Evolutionary conservation across 2,113 vertebrate species (phyloP), one percentile per base, ranked within the genome.

Genomic region (Colistium nudipinnis): DNA sequence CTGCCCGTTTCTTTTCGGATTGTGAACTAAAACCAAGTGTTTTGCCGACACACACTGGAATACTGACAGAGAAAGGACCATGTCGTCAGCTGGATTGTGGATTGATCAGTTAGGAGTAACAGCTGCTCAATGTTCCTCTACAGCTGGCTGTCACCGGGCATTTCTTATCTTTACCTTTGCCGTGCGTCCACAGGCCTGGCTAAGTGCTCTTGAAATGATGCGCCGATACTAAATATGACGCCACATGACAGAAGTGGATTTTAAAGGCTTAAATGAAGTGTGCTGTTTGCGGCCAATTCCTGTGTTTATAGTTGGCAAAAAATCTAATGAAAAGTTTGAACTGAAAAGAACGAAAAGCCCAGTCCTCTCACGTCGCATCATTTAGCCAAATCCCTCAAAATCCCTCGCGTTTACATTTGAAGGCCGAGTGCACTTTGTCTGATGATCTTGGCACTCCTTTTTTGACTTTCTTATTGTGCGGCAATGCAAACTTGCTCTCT

Each of bases 61-160:
- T 35, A 39, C 51, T 56, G 41, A 74, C 28, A 57, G 56, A 60
- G 47, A 17, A 51, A 85, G 83, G 49, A n/a, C n/a, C n/a, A n/a
- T 72, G 70, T 51, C 12, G 47, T 57, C 25, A 47, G 60, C 68
- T 59, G 44, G 82, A 61, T 57, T 45, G 11, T n/a, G 0, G 6
- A 0, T 44, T 0, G 16, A 43, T 66, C 54, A 67, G 61, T 49
- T 57, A 65, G 14, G 41, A 57, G 27, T 80, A 86, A 69, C 90
- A 92, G 86, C 90, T 73, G 33, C 69, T 88, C 91, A 78, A 80
- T 82, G 70, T 48, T 52, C 39, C 81, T 70, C 70, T 88, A 64
- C 28, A 64, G 36, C 24, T 68, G 62, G 30, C 52, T 36, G 22
- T 24, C 11, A 49, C 31, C n/a, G 17, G 7, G 17, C 36, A 2